These are phyloP conservation scores for Hyles euphorbiae DNA, from an alignment of 1,140 invertebrate species.

Conservation along the genomic window DNA sequence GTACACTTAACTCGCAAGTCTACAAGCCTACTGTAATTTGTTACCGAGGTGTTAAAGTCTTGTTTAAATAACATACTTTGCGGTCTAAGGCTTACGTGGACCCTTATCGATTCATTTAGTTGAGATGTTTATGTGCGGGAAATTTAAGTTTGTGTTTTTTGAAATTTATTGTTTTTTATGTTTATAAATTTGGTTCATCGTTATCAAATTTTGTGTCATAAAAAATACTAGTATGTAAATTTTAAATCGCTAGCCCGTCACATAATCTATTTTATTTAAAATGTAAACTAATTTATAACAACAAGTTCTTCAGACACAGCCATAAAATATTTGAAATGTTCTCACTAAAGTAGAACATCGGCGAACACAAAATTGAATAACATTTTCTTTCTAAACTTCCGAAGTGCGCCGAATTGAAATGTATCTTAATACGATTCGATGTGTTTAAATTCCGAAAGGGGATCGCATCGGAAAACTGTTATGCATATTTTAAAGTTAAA, in stretches of 20 bases:
- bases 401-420: conserved; percentile 59
- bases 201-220: too few relatives aligned
- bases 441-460: conserved; percentile 69
- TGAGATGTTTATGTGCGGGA: too few relatives aligned
- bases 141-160: too few relatives aligned
- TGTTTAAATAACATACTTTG: conserved; percentile 23
- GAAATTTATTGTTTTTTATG: too few relatives aligned
- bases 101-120: too few relatives aligned
- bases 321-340: not conserved
- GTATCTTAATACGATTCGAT: conserved; percentile 70
- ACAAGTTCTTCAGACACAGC: too few relatives aligned
- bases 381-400: conserved; percentile 30
- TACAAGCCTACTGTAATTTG: conserved; percentile 33
- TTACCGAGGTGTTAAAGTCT: conserved; percentile 26
- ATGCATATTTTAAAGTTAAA: conserved; percentile 75
- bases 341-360: not conserved
- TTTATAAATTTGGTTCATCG: too few relatives aligned
- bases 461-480: conserved; percentile 71
- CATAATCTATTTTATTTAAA: too few relatives aligned
- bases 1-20: conserved; percentile 39
- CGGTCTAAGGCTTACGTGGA: conserved; percentile 4
- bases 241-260: too few relatives aligned
- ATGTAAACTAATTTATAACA: too few relatives aligned
- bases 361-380: not conserved
- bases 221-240: too few relatives aligned